Percentiles rank a stretch among this genome's conserved stretches.
phyloP scores from a whole-genome alignment of 1,140 invertebrate species.

The Phenacoccus solenopsis region DNA sequence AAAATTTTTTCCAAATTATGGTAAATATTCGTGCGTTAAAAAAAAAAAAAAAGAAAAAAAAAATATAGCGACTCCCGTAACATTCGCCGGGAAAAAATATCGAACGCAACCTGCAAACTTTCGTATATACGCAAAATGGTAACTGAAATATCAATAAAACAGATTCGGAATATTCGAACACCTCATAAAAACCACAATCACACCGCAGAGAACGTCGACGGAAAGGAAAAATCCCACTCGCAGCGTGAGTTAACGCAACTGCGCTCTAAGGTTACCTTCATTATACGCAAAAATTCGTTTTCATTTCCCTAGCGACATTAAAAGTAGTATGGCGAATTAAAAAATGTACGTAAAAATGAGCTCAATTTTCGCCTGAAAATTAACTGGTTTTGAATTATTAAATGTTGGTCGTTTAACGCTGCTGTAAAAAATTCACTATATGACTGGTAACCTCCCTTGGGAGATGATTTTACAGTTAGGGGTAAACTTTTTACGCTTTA shows the following conservation, averaged over 20 bases:
- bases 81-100: no score
- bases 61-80: no score
- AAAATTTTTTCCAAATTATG: no score
- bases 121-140: no score
- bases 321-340: background rate
- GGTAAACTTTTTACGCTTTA: conserved; percentile 9
- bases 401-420: conserved; percentile 2
- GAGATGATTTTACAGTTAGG: background rate
- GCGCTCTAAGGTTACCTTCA: background rate
- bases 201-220: background rate
- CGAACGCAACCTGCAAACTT: no score
- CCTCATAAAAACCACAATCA: background rate
- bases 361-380: conserved; percentile 4
- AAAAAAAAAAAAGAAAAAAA: no score
- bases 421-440: conserved; percentile 11
- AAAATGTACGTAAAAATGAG: conserved; percentile 6
- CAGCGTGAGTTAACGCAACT: background rate
- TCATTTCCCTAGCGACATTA: background rate
- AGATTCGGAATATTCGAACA: no score
- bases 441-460: background rate
- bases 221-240: background rate
- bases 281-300: background rate
- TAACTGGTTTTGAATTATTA: conserved; percentile 15
- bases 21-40: no score
- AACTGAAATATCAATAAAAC: no score